Conservation (phyloP, 2,113 vertebrate genomes). For the Megaleporinus macrocephalus region DNA sequence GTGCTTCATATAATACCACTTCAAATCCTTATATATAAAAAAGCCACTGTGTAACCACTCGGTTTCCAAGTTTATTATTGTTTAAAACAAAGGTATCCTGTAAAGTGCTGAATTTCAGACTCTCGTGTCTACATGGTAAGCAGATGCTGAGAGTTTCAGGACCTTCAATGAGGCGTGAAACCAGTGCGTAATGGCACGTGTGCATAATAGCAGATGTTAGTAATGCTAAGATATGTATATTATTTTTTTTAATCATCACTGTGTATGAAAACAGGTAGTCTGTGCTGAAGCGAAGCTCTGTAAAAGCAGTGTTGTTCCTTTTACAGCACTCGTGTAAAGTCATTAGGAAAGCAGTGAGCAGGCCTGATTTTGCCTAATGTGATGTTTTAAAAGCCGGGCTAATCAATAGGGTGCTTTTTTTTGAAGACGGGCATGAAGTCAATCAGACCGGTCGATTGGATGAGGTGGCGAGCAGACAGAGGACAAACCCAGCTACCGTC, state of each 20-base stretch:
- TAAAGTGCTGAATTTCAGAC: too few species aligned
- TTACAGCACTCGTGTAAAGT: neutral
- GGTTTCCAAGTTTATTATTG: too few species aligned
- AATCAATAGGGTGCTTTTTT: neutral
- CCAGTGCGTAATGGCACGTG: neutral
- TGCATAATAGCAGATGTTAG: neutral
- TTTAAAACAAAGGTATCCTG: too few species aligned
- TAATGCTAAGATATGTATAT: neutral
- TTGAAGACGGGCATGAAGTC: neutral
- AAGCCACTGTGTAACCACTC: too few species aligned
- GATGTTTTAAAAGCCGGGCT: neutral
- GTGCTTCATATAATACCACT: neutral
- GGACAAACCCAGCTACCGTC: neutral
- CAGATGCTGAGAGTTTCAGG: neutral
- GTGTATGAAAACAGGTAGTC: neutral
- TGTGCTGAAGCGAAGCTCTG: neutral
- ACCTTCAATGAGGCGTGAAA: neutral
- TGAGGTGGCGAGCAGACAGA: neutral
- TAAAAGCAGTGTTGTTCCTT: neutral
- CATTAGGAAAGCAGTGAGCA: neutral
- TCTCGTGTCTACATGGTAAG: neutral
- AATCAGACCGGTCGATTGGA: neutral
- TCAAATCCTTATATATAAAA: too few species aligned
- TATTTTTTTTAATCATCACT: neutral
- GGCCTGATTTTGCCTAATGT: neutral